Conservation (phyloP, 37 sponge, comb jelly and placozoan genomes). For the Halisarca cf. caerulea region DNA sequence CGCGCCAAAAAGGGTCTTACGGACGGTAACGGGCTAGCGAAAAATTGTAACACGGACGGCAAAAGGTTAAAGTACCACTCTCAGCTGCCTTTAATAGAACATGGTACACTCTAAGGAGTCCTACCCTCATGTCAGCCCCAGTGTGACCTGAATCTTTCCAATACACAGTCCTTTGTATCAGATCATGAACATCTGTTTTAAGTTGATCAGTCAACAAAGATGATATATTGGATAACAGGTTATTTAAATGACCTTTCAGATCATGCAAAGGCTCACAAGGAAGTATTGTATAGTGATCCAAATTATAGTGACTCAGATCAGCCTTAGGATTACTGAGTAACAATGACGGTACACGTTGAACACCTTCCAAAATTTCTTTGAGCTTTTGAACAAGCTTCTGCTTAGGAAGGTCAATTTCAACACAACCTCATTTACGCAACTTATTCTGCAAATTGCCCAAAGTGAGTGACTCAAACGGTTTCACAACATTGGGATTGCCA, state of each 20-base stretch:
- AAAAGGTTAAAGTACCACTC: too few relatives aligned
- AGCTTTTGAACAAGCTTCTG: not conserved
- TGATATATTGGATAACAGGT: not conserved
- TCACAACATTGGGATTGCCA: not conserved
- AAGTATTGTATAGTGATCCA: constrained; percentile 9
- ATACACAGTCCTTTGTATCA: not conserved
- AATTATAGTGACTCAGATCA: not conserved
- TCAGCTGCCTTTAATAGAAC: too few relatives aligned
- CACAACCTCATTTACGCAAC: constrained; percentile 2
- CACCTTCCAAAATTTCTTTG: constrained; percentile 14
- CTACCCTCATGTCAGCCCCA: not conserved
- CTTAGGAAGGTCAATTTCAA: constrained; percentile 4
- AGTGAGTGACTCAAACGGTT: constrained; percentile 8
- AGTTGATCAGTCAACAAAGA: not conserved
- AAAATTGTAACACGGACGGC: too few relatives aligned
- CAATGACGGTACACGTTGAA: constrained; percentile 40
- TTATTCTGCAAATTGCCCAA: not conserved
- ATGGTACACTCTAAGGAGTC: too few relatives aligned
- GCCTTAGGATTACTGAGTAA: constrained; percentile 21
- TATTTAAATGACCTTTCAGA: constrained; percentile 29
- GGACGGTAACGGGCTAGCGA: too few relatives aligned
- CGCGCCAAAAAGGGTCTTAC: too few relatives aligned
- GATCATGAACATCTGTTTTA: not conserved
- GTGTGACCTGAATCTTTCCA: not conserved
- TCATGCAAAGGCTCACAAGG: constrained; percentile 33